Evolutionary conservation across 2,113 vertebrate genomes (phyloP), one percentile per base, ranked within the genome.

Genomic region (Pelusios castaneus): DNA sequence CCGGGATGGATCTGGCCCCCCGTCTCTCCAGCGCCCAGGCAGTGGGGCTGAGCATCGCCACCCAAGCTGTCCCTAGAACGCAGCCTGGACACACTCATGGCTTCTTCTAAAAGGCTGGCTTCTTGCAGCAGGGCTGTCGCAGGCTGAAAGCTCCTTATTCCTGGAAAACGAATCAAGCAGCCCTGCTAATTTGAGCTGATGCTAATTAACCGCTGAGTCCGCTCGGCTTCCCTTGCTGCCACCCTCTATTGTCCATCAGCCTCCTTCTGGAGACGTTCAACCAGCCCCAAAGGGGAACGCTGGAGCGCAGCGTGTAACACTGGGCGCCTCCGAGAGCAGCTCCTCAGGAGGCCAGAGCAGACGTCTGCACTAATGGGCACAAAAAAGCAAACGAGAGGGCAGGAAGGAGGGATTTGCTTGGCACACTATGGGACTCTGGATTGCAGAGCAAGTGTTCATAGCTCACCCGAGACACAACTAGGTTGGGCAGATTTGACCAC

Each of bases 261-360:
- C 12, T 31, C 3, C 58, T 10, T 41, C n/a, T 13, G 73, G 25
- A 49, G 29, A n/a, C 2, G 70, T 51, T 5, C 0, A 29, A n/a
- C 41, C 49, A 47, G 31, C 55, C 5, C 1, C 22, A 24, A 73
- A 73, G 49, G 5, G 24, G 52, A 52, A 38, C 19, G 41, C 3
- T 0, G 38, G 41, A 67, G 27, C 10, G 49, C 49, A 51, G 47
- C 25, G 24, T 58, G 56, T 3, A 58, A 60, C 13, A 16, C 13
- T 60, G 27, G 31, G 31, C 31, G 7, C 58, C 58, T 3, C 13
- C 34, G 58, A 60, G 58, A 63, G 58, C 31, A 6, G 12, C 4
- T 17, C 14, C 31, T 63, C 58, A 63, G 58, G 31, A 2, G 58
- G 58, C 31, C 58, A 63, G 29, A 34, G 12, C 31, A 58, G 29